These are phyloP conservation scores for Etheostoma perlongum DNA, from an alignment of 2,797 vertebrate species.

Conservation along the genomic window DNA sequence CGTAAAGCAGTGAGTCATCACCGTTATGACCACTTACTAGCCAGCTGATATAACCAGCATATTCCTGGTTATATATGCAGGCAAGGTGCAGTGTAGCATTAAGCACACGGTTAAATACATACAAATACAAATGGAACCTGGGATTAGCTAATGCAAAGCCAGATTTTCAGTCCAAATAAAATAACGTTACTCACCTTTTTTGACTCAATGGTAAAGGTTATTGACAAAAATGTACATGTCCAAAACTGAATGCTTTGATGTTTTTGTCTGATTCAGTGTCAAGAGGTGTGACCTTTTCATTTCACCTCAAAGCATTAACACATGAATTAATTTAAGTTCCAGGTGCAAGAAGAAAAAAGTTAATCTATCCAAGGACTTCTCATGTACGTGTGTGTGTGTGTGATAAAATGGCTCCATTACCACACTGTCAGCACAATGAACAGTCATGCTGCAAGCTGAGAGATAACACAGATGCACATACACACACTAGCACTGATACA, in stretches of 20 bases:
- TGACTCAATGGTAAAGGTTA: too few species aligned
- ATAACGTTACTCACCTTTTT: too few species aligned
- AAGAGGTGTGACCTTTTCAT: constrained; percentile 4
- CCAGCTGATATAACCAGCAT: too few species aligned
- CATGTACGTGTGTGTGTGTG: constrained; percentile 11
- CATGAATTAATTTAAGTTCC: background rate
- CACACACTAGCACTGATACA: constrained; percentile 2
- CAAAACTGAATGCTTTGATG: background rate
- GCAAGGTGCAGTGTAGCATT: too few species aligned
- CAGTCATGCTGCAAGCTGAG: constrained; percentile 37
- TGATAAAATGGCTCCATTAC: constrained; percentile 42
- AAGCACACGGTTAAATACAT: too few species aligned
- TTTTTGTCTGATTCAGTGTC: background rate
- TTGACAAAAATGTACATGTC: too few species aligned
- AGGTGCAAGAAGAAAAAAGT: background rate
- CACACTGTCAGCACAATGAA: constrained; percentile 22
- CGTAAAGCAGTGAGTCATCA: too few species aligned
- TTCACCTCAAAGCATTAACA: background rate
- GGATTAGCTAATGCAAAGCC: too few species aligned
- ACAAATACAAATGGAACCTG: too few species aligned
- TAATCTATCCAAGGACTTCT: background rate
- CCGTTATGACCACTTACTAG: too few species aligned
- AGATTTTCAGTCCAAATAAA: too few species aligned
- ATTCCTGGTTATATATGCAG: too few species aligned
- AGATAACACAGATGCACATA: constrained; percentile 31